phyloP scores from a whole-genome alignment of 1,140 invertebrate genomes.

The Drosophila nannoptera region DNA sequence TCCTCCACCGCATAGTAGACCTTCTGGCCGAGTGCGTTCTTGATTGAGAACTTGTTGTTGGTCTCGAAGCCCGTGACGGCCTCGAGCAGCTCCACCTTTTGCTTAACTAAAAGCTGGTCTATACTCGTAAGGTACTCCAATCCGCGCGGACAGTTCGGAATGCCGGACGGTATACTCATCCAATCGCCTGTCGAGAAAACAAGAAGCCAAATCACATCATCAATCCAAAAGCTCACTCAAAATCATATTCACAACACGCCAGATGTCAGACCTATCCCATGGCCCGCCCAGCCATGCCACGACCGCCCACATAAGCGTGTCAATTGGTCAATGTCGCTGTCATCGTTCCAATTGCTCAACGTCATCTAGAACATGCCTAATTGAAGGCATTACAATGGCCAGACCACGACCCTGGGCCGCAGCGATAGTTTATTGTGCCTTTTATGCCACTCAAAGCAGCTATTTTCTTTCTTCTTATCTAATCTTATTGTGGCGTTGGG shows the following conservation, averaged over 20 bases:
- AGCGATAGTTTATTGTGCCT: conserved; percentile 35
- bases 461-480: conserved; percentile 45
- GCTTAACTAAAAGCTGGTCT: conserved; percentile 92
- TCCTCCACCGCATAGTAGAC: conserved; percentile 92
- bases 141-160: conserved; percentile 90
- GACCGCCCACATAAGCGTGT: conserved; percentile 55
- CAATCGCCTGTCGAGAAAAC: conserved; percentile 84
- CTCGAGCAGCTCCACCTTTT: conserved; percentile 92
- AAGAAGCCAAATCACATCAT: conserved; percentile 10
- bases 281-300: background rate
- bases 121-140: conserved; percentile 95
- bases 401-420: conserved; percentile 20
- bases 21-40: conserved; percentile 88
- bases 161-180: conserved; percentile 87
- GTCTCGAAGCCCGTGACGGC: conserved; percentile 92
- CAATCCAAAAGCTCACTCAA: conserved; percentile 3
- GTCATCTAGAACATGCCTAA: conserved; percentile 35
- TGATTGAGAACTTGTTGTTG: conserved; percentile 92
- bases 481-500: conserved; percentile 40
- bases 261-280: too few species aligned
- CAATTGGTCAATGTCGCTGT: conserved; percentile 71
- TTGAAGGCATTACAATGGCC: conserved; percentile 52
- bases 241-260: conserved; percentile 34
- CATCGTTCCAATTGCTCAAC: conserved; percentile 48
- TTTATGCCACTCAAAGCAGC: conserved; percentile 31